These are phyloP conservation scores for Sphaerophoria taeniata DNA, from an alignment of 2,888 invertebrate species.

Conservation along the genomic window DNA sequence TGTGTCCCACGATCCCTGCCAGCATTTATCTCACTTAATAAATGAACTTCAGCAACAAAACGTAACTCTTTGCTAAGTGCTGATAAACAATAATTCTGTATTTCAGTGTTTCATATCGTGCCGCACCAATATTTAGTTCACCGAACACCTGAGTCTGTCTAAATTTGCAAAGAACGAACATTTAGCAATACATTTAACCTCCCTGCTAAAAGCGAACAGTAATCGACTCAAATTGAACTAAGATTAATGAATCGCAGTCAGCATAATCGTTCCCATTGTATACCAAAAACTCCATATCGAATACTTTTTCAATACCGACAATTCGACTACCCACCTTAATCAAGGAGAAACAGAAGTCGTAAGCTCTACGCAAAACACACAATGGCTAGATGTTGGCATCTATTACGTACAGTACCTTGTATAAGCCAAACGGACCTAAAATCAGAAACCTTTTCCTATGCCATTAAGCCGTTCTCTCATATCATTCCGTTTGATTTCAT, in stretches of 20 bases:
- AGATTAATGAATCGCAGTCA: conserved; percentile 71
- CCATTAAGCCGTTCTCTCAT: conserved; percentile 57
- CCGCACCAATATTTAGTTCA: conserved; percentile 29
- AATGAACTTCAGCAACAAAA: conserved; percentile 29
- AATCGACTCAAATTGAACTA: conserved; percentile 23
- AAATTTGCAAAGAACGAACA: conserved; percentile 17
- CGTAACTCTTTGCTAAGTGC: conserved; percentile 35
- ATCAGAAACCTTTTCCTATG: conserved; percentile 31
- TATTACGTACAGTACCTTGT: background rate
- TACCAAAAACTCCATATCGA: conserved; percentile 39
- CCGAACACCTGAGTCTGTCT: conserved; percentile 41
- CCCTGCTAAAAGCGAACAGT: background rate
- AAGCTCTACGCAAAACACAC: conserved; percentile 59
- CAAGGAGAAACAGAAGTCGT: conserved; percentile 42
- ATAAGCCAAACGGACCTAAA: conserved; percentile 12
- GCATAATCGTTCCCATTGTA: conserved; percentile 40
- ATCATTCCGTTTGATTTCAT: conserved; percentile 72
- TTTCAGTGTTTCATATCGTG: conserved; percentile 13
- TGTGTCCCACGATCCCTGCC: conserved; percentile 16
- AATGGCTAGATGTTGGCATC: conserved; percentile 47
- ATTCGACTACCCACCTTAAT: conserved; percentile 23
- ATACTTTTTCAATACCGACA: conserved; percentile 1
- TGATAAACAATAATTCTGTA: conserved; percentile 19
- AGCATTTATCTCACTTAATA: conserved; percentile 23
- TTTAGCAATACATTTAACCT: too few relatives aligned